A percentile compares a stretch with the other conserved stretches of the same genome.
Evolutionary conservation across 2,888 invertebrate species (phyloP).

Genomic region (Rhopalosiphum nymphaeae): DNA sequence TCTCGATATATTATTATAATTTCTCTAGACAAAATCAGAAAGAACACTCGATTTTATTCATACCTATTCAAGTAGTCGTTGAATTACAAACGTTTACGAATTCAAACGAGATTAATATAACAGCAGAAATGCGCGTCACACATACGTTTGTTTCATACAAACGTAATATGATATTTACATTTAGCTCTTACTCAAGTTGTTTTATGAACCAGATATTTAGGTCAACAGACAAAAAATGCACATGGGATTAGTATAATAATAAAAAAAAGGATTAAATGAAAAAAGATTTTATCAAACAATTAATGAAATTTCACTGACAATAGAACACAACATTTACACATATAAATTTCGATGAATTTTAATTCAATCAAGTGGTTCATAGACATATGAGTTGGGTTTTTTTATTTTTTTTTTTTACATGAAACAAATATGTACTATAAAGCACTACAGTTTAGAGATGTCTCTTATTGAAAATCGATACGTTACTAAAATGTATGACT

Average conservation of each 20-base stretch:
- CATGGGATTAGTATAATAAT: background rate
- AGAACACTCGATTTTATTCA: background rate
- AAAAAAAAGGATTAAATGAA: slow-evolving; percentile 23
- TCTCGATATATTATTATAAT: background rate
- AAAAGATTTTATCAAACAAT: slow-evolving; percentile 31
- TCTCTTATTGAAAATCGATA: background rate
- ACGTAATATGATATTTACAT: slow-evolving; percentile 27
- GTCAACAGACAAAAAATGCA: background rate
- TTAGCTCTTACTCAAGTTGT: background rate
- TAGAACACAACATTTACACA: slow-evolving; percentile 8
- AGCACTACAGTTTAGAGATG: background rate
- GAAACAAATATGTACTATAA: background rate
- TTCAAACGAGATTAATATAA: background rate
- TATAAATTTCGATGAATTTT: slow-evolving; percentile 10
- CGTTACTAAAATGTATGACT: background rate
- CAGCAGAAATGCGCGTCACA: background rate
- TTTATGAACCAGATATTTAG: background rate
- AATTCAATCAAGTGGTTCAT: slow-evolving; percentile 12
- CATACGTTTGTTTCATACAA: background rate
- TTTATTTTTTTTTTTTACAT: background rate
- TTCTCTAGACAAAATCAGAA: background rate
- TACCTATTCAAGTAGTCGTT: background rate
- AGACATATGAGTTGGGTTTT: background rate
- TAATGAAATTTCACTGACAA: slow-evolving; percentile 44
- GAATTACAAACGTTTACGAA: slow-evolving; percentile 10